Percentiles rank a stretch among this genome's conserved stretches.
Conservation (phyloP, 2,797 vertebrate species). For the Premnoplex brunnescens region DNA sequence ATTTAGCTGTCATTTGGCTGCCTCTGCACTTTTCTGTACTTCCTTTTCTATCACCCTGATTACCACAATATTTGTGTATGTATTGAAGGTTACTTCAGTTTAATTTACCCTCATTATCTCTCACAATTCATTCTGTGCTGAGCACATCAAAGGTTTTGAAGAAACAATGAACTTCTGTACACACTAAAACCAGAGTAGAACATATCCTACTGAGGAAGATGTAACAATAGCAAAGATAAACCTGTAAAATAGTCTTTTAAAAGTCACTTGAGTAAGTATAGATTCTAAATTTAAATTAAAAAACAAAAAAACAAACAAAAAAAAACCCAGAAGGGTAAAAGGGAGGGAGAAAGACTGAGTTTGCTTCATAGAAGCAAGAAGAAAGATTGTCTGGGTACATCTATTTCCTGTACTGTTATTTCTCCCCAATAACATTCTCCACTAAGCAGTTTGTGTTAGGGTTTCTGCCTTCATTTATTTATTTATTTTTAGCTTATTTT, state of each 20-base stretch:
- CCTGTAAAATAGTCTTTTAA: neutral
- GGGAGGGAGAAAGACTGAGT: neutral
- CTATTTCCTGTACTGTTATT: neutral
- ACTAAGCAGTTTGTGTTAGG: neutral
- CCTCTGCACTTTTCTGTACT: conserved; percentile 16
- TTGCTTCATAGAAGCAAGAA: neutral
- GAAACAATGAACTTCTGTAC: neutral
- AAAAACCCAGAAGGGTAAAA: neutral
- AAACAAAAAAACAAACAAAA: neutral
- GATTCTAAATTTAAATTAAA: neutral
- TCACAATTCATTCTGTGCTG: neutral
- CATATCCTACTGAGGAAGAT: neutral
- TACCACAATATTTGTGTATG: conserved; percentile 12
- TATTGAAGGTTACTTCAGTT: neutral
- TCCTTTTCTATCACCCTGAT: neutral
- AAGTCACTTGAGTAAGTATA: neutral
- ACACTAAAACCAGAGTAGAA: neutral
- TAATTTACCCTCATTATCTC: neutral
- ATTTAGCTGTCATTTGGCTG: conserved; percentile 32
- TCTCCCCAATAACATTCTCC: neutral
- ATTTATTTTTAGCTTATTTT: too few relatives aligned
- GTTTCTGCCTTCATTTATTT: neutral
- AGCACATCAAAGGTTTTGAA: neutral
- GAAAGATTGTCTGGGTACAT: neutral
- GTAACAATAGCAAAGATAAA: neutral